Evolutionary conservation across 1,140 invertebrate genomes (phyloP), one percentile per base, ranked within the genome.

Genomic region (Orius insidiosus): DNA sequence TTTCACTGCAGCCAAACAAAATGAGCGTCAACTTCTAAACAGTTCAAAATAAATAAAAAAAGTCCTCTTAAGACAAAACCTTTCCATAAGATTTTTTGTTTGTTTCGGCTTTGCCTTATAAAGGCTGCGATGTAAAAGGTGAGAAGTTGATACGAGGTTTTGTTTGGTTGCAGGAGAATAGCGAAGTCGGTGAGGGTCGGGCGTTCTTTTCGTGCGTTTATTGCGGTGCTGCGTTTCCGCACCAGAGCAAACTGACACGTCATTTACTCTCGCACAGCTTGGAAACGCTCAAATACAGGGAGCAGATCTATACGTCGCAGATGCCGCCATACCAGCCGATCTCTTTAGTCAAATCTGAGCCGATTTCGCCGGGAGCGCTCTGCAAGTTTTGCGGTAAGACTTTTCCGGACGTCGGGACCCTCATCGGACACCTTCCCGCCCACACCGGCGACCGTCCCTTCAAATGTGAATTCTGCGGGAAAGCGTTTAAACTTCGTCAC

Each of bases 11-110:
- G 72, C 75, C 79, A 81, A 80, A 80, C 81, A 83, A 82, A 84
- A 84, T 85, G 81, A 85, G 77, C 82, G 82, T 87, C 83, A 87
- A 87, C 84, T 86, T 87, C 84, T 87, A 16, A 48, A 48, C 47
- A 48, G 47, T 48, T 50, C 5, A 40, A 44, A n/a, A n/a, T n/a
- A n/a, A n/a, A n/a, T n/a, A n/a, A n/a, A n/a, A n/a, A 42, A 34
- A 48, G 38, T 15, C n/a, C n/a, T 36, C 24, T 24, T 24, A 7
- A 24, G 24, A 24, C n/a, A n/a, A 24, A 24, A 24, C 24, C 24
- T 24, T 24, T 24, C 24, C 24, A 24, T n/a, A 36, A 15, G 38
- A 40, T 34, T 45, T 30, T 14, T 30, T 16, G 13, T 46, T 46
- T 46, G 14, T 36, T 34, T 19, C 35, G 9, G 38, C 13, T 15